Conservation (phyloP, 2,888 invertebrate species). For the Cyclophora punctaria region DNA sequence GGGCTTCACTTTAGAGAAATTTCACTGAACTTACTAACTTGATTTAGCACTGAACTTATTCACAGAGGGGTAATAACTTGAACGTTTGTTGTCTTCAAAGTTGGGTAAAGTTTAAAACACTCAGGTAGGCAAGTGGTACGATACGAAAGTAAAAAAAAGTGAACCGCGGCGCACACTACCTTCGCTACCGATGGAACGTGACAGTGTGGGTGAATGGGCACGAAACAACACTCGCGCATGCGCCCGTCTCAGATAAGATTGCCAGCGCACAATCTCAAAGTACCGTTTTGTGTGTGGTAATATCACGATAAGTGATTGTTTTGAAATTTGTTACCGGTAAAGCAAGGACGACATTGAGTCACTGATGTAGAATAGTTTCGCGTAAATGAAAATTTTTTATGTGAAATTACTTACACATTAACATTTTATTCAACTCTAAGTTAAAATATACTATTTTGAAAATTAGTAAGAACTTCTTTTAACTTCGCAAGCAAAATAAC, state of each 20-base stretch:
- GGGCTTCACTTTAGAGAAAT: constrained; percentile 47
- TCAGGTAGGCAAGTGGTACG: constrained; percentile 53
- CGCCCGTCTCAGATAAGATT: constrained; percentile 34
- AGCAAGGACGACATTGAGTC: too few relatives aligned
- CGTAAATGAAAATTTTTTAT: too few relatives aligned
- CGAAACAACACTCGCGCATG: constrained; percentile 28
- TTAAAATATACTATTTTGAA: too few relatives aligned
- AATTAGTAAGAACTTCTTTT: too few relatives aligned
- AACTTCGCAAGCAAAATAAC: too few relatives aligned
- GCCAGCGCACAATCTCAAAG: constrained; percentile 17
- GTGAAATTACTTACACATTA: too few relatives aligned
- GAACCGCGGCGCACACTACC: constrained; percentile 43
- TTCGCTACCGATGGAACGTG: constrained; percentile 42
- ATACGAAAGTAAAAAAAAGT: constrained; percentile 54
- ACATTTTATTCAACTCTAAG: too few relatives aligned
- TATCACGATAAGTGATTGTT: too few relatives aligned
- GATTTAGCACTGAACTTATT: constrained; percentile 13
- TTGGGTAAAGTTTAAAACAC: constrained; percentile 30
- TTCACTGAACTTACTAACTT: constrained; percentile 46
- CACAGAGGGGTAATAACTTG: constrained; percentile 3
- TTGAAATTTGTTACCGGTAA: too few relatives aligned
- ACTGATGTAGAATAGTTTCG: too few relatives aligned
- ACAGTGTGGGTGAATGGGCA: constrained; percentile 65
- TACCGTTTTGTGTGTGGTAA: too few relatives aligned
- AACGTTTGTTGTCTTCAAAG: constrained; percentile 11